phyloP scores from a whole-genome alignment of 2,888 invertebrate genomes.

The Panopea generosa region DNA sequence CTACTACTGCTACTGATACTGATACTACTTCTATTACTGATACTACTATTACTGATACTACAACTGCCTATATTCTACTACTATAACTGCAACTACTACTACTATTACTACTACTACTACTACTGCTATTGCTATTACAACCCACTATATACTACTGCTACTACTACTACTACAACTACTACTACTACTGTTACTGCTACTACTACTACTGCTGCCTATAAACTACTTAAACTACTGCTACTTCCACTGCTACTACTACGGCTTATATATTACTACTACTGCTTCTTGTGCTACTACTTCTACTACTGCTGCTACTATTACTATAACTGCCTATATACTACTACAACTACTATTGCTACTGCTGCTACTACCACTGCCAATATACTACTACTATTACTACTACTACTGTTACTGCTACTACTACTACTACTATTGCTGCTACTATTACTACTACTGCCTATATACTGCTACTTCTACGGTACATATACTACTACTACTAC shows the following conservation, averaged over 20 bases:
- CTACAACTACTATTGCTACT: slow-evolving; percentile 2
- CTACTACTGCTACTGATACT: too few relatives aligned
- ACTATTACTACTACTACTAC: slow-evolving; percentile 13
- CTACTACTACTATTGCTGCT: too few relatives aligned
- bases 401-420: too few relatives aligned
- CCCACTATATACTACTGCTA: slow-evolving; percentile 54
- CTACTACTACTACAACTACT: slow-evolving; percentile 51
- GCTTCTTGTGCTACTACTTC: not conserved
- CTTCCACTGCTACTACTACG: slow-evolving; percentile 14
- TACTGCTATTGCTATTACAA: not conserved
- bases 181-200: slow-evolving; percentile 25
- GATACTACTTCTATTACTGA: too few relatives aligned
- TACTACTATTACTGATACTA: too few relatives aligned
- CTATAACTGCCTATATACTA: not conserved
- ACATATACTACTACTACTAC: too few relatives aligned
- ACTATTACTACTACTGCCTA: too few relatives aligned
- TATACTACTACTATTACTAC: not conserved
- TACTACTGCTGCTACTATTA: not conserved
- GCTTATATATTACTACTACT: slow-evolving; percentile 7
- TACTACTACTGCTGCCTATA: too few relatives aligned
- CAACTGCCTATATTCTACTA: too few relatives aligned
- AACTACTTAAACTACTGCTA: not conserved
- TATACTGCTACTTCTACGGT: too few relatives aligned
- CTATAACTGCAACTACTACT: too few relatives aligned
- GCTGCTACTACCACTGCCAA: too few relatives aligned